Base-by-base conservation (phyloP, 2,113 vertebrate genomes). In the Dolichallabes microphthalmus region DNA sequence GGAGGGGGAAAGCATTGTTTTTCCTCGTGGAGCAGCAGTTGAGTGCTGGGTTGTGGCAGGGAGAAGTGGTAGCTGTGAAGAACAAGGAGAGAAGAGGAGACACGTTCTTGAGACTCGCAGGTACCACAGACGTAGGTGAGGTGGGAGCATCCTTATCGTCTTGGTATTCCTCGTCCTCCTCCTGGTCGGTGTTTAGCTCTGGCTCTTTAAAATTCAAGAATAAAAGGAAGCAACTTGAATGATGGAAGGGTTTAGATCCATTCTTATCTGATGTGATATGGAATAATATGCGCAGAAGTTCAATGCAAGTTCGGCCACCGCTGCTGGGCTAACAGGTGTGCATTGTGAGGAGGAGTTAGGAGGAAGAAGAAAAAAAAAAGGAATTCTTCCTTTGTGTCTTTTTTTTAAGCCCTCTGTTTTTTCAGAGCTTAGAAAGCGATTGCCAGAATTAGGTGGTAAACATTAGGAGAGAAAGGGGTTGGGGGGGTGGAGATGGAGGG, bases 21-120 rank as follows among this genome's bases (percentile, higher is more conserved):
- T 78, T 85, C 53, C 74, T 86, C 82, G 83, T 89, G 80, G 81
- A 80, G 35, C 78, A 73, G 82, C 73, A 86, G 80, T 87, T 73
- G 83, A 66, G 75, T 58, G 79, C 61, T 88, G 61, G 64, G 83
- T 68, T 73, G 86, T 85, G 74, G 64, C 75, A 89, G 68, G 35
- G 77, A 80, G 45, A 55, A 25, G 82, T 76, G 68, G 68, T 52
- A 88, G 50, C 80, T 71, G 61, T 63, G 55, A 74, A 61, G 53
- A 71, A 76, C 39, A 22, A 82, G 81, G 79, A 74, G 76, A 86
- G 66, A 71, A 80, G 76, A 50, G 74, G 83, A 89, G 75, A 39
- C 64, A 74, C 55, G 83, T 22, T 1, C 68, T 66, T 20, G 60
- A 78, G 57, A 87, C 61, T 22, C 32, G 57, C 58, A 80, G 80